phyloP scores from a whole-genome alignment of 2,113 vertebrate species.

The Archocentrus centrarchus region DNA sequence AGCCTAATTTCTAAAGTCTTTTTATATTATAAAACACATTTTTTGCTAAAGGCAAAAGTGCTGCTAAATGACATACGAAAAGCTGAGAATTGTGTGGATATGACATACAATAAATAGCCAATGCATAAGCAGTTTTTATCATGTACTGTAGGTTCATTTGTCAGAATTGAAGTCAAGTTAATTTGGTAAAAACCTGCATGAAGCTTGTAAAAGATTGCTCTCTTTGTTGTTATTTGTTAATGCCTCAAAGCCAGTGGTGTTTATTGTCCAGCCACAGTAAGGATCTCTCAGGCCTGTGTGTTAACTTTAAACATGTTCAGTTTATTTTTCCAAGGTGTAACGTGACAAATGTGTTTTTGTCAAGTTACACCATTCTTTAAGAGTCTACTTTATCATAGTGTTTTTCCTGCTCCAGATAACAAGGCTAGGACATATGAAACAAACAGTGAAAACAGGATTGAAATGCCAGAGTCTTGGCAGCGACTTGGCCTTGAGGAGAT shows the following conservation, averaged over 20 bases:
- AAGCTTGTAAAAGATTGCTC: not conserved
- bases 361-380: constrained; percentile 14
- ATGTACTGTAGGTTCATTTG: not conserved
- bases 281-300: constrained; percentile 2
- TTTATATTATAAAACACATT: too few relatives aligned
- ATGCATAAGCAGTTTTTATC: not conserved
- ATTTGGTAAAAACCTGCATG: not conserved
- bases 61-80: too few relatives aligned
- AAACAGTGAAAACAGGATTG: constrained; percentile 36
- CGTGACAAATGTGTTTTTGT: constrained; percentile 9
- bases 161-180: not conserved
- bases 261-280: constrained; percentile 22
- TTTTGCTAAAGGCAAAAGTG: too few relatives aligned
- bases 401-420: constrained; percentile 43
- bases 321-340: constrained; percentile 3
- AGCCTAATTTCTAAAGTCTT: too few relatives aligned
- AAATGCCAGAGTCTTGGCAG: constrained; percentile 24
- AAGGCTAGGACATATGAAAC: constrained; percentile 31
- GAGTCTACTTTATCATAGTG: constrained; percentile 49
- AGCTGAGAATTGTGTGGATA: too few relatives aligned
- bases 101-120: not conserved
- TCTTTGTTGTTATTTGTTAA: constrained; percentile 21
- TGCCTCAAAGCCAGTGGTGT: constrained; percentile 34
- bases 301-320: constrained; percentile 7
- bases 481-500: not conserved